These are phyloP conservation scores for Dugesia japonica DNA, from an alignment of 2,888 invertebrate genomes.

Conservation along the genomic window DNA sequence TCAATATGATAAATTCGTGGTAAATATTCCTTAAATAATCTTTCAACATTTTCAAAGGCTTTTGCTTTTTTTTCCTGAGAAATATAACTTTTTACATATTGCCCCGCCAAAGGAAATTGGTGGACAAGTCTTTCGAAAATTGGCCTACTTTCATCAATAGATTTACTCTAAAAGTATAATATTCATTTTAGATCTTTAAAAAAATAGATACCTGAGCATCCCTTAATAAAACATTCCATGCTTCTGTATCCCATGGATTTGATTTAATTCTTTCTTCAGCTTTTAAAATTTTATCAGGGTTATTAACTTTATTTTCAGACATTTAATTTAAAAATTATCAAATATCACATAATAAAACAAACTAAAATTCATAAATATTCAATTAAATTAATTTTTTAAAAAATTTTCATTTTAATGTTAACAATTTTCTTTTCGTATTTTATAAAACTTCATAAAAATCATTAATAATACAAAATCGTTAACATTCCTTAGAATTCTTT, in stretches of 20 bases:
- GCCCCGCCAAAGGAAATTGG: conserved; percentile 83
- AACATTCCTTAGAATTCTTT: no score
- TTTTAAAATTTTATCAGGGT: conserved; percentile 46
- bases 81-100: conserved; percentile 86
- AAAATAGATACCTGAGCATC: conserved; percentile 61
- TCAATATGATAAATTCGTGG: conserved; percentile 97
- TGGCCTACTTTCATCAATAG: conserved; percentile 65
- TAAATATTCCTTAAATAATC: conserved; percentile 89
- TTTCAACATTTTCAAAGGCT: conserved; percentile 94
- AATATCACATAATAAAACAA: no score
- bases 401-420: no score
- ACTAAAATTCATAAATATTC: no score
- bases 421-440: no score
- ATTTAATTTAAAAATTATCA: not conserved
- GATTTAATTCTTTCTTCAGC: conserved; percentile 57
- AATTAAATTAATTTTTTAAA: no score
- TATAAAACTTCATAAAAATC: no score
- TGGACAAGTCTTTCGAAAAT: conserved; percentile 82
- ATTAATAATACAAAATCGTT: no score
- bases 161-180: conserved; percentile 45
- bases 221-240: conserved; percentile 83
- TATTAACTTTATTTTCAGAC: not conserved
- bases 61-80: conserved; percentile 65
- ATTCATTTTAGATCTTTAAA: not conserved
- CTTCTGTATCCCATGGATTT: conserved; percentile 80